phyloP scores from a whole-genome alignment of 2,797 vertebrate species.

The Lutjanus argentimaculatus region DNA sequence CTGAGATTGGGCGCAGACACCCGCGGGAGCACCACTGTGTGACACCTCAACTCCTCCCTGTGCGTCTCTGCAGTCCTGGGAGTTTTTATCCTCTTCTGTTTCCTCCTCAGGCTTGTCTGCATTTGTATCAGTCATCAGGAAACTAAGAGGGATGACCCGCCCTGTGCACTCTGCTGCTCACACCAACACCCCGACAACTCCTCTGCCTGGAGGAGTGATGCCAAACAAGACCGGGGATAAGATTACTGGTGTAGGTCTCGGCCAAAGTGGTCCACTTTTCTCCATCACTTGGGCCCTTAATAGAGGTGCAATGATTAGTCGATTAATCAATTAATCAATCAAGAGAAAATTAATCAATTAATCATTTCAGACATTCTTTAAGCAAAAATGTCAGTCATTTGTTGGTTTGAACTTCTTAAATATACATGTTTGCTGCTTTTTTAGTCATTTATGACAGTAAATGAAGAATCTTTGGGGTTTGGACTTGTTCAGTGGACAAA shows the following conservation, averaged over 20 bases:
- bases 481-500: no score
- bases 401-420: no score
- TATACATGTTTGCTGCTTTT: no score
- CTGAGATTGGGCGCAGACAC: constrained; percentile 76
- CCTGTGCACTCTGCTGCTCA: constrained; percentile 26
- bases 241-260: constrained; percentile 24
- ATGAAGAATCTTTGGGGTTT: no score
- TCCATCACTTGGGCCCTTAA: background rate
- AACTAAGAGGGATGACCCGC: constrained; percentile 69
- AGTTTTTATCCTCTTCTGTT: constrained; percentile 72
- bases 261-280: background rate
- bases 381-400: no score
- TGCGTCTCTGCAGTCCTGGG: constrained; percentile 54
- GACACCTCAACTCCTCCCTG: constrained; percentile 80
- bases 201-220: constrained; percentile 14
- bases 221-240: constrained; percentile 16
- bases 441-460: no score
- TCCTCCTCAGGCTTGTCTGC: constrained; percentile 72
- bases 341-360: no score
- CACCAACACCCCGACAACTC: constrained; percentile 35
- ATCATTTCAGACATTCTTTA: no score
- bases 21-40: constrained; percentile 77
- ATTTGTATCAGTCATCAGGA: constrained; percentile 70
- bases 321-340: no score
- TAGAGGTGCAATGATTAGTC: no score